Evolutionary conservation across 1,140 invertebrate genomes (phyloP), one percentile per base, ranked within the genome.

Genomic region (Euura saliciscinereae): DNA sequence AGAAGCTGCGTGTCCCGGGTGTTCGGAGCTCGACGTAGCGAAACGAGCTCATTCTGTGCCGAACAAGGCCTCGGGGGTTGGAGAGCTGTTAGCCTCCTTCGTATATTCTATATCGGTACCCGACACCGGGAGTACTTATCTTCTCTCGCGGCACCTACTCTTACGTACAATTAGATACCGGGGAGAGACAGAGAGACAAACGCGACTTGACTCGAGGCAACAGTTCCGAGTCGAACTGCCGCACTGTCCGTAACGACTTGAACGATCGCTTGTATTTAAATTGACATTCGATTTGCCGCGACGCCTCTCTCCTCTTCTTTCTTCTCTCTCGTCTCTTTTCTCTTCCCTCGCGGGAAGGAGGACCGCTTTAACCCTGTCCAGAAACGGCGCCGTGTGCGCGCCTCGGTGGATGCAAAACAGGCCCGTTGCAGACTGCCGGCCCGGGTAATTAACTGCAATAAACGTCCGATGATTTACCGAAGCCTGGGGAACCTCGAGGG

Each of bases 401-500:
- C 51, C 51, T 59, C 13, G 8, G 51, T n/a, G 51, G 51, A 82
- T 82, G 78, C 79, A 81, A 82, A 83, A 76, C 75, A 76, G 74
- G 70, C 69, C 67, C 69, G 72, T 68, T 59, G 67, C 75, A 73
- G 71, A 67, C 77, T 69, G 79, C 65, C 73, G 72, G 68, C 75
- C 77, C 76, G 76, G 79, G 79, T 83, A 83, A 83, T 83, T 83
- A 83, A 81, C 80, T 77, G 80, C 77, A 80, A 80, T 83, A 83
- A 83, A 83, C 74, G 78, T 82, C 79, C 76, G 79, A 81, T 83
- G 81, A 83, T 83, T 83, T 83, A 82, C 80, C 77, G 80, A 80
- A 82, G 51, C 51, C 51, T 59, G 51, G 13, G 28, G 28, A 28
- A 28, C 28, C 28, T 28, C 28, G 28, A 28, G 10, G 10, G 28